A percentile compares a stretch with the other conserved stretches of the same genome.
These are phyloP conservation scores for Eubucco bourcierii DNA, from an alignment of 2,113 vertebrate species.

Conservation along the genomic window DNA sequence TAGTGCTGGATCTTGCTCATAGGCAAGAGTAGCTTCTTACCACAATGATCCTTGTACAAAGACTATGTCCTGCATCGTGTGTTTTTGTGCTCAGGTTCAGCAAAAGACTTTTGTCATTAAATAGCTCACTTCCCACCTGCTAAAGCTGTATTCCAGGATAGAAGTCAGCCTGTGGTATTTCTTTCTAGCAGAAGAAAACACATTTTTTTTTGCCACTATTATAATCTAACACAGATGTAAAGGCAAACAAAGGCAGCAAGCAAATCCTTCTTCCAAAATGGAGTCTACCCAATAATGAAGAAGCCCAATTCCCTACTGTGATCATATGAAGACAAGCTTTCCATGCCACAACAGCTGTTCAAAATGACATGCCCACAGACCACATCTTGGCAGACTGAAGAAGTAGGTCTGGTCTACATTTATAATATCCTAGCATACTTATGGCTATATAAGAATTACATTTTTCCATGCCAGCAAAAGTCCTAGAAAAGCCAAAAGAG, in stretches of 20 bases:
- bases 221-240: not conserved
- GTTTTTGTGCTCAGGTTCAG: not conserved
- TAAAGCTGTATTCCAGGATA: not conserved
- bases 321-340: not conserved
- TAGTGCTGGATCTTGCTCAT: not conserved
- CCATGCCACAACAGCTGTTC: not conserved
- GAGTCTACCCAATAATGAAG: not conserved
- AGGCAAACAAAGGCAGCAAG: not conserved
- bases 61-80: not conserved
- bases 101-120: not conserved
- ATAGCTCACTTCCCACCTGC: not conserved
- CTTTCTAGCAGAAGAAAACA: not conserved
- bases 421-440: not conserved
- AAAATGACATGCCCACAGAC: not conserved
- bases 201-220: not conserved
- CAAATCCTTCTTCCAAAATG: not conserved
- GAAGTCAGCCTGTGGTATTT: not conserved
- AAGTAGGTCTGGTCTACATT: not conserved
- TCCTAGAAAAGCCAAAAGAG: not conserved
- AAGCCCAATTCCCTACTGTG: not conserved
- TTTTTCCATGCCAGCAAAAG: not conserved
- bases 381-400: not conserved
- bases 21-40: fast-evolving
- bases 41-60: not conserved
- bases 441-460: not conserved